Percentiles rank a stretch among this genome's conserved stretches.
These are phyloP conservation scores for Ptilorrhoa leucosticta DNA, from an alignment of 2,113 vertebrate species.

Conservation along the genomic window DNA sequence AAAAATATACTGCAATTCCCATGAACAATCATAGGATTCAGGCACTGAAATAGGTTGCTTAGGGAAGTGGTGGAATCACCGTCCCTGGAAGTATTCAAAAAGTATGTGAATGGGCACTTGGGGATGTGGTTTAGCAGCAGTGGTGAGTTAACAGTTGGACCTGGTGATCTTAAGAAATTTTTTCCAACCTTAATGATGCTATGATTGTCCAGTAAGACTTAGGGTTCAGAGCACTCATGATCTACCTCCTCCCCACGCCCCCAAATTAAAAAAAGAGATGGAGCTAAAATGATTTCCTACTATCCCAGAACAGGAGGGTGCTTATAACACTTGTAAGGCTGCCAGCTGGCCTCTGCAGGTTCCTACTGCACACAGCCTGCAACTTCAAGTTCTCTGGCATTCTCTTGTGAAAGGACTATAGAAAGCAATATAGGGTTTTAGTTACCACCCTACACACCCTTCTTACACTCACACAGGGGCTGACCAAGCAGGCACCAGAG, in stretches of 20 bases:
- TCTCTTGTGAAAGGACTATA: neutral
- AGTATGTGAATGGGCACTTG: neutral
- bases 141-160: neutral
- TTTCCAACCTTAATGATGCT: neutral
- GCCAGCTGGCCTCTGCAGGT: neutral
- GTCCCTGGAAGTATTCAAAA: neutral
- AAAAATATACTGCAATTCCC: neutral
- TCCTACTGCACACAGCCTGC: neutral
- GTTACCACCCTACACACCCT: neutral
- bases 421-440: neutral
- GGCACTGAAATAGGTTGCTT: neutral
- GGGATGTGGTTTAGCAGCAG: neutral
- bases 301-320: neutral
- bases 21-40: neutral
- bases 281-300: neutral
- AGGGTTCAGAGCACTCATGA: neutral
- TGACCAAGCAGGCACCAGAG: neutral
- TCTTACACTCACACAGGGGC: neutral
- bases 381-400: neutral
- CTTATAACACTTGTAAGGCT: neutral
- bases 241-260: rapidly evolving
- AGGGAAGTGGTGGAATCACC: neutral
- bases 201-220: neutral
- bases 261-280: neutral
- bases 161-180: neutral